Base-by-base conservation (phyloP, 2,888 invertebrate genomes). In the Campoplex capitator region DNA sequence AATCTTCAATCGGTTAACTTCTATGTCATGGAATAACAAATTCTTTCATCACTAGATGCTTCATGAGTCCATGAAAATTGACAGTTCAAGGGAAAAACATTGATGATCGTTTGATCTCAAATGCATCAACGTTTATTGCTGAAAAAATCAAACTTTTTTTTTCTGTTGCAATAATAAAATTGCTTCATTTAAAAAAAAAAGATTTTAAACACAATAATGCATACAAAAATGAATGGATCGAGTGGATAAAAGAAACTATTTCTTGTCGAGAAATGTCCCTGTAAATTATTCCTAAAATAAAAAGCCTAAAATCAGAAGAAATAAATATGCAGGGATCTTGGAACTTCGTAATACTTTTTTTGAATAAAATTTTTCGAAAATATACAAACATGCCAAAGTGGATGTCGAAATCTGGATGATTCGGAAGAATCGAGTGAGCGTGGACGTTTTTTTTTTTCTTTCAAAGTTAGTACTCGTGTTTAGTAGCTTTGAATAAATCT, bases 401-500 rank as follows among this genome's bases (percentile, higher is more conserved):
- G 51, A n/a, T n/a, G n/a, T 51, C 0, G 6, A 51, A 51, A 6
- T 51, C 6, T n/a, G 51, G 18, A 51, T 51, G 7, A 51, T 51
- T 51, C 0, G 18, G 18, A 51, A 51, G 18, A 51, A 7, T 2
- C 18, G 7, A 51, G 51, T 18, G 51, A 23, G 23, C 23, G 23
- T 23, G 23, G 23, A 62, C 62, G 56, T 58, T 42, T 35, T 38
- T 38, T 62, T n/a, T 73, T 54, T 38, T 35, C 16, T 45, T 56
- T 35, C 11, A 16, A 70, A 75, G 9, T 58, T 54, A 84, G n/a
- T 84, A 87, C 76, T 87, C 88, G 84, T 89, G 83, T 86, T 92
- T 93, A 28, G 92, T 93, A 11, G 96, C 96, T 91, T 96, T 96
- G 42, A 96, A 96, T 42, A 98, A 94, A 93, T 98, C 98, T 87